A percentile compares a stretch with the other conserved stretches of the same genome.
Evolutionary conservation across 1,140 invertebrate genomes (phyloP).

Genomic region (Aphidius gifuensis): DNA sequence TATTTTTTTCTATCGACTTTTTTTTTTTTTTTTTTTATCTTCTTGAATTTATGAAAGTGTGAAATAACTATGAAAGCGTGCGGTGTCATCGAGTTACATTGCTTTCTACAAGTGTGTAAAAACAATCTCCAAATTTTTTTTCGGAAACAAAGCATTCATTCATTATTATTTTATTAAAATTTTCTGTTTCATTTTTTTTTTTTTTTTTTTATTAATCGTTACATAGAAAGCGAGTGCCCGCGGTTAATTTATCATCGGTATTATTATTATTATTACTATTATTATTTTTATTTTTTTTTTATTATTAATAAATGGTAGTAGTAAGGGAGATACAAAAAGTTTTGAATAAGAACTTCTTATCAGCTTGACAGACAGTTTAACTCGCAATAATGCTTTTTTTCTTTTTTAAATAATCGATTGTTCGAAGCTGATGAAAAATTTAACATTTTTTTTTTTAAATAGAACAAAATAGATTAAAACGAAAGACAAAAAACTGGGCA

Average conservation of each 20-base stretch:
- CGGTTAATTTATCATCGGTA: background rate
- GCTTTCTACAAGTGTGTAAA: slow-evolving; percentile 25
- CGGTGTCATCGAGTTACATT: slow-evolving; percentile 20
- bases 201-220: background rate
- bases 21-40: slow-evolving; percentile 9
- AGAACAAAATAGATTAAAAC: no score
- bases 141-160: slow-evolving; percentile 29
- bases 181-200: background rate
- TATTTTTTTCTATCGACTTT: slow-evolving; percentile 21
- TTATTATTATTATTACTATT: no score
- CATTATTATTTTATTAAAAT: slow-evolving; percentile 17
- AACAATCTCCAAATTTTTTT: slow-evolving; percentile 21
- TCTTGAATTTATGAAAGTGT: slow-evolving; percentile 24
- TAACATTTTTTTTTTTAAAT: no score
- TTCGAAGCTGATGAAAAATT: no score
- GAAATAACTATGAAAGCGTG: slow-evolving; percentile 25
- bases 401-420: background rate
- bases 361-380: no score
- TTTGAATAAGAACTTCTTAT: background rate
- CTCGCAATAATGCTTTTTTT: no score
- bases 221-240: slow-evolving; percentile 5
- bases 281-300: no score
- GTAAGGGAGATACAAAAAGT: slow-evolving; percentile 7
- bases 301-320: background rate
- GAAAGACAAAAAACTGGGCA: no score